These are phyloP conservation scores for Rhabdophis nuchalis DNA, from an alignment of 2,797 vertebrate species.

Conservation along the genomic window DNA sequence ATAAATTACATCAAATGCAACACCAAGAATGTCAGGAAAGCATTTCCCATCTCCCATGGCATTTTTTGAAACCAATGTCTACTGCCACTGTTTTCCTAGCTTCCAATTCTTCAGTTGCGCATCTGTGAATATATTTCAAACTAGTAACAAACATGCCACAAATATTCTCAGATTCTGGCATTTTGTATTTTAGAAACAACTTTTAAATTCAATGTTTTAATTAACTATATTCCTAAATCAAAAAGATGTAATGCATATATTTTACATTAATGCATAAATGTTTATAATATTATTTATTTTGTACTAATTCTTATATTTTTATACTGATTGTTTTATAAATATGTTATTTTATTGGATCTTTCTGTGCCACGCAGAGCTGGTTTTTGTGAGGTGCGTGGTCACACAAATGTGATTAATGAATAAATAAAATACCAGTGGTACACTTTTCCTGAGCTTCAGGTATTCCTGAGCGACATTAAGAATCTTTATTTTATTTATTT, in stretches of 20 bases:
- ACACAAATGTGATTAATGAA: background rate
- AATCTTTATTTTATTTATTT: no score
- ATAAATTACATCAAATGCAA: background rate
- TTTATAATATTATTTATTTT: background rate
- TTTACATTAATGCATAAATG: background rate
- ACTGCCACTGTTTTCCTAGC: background rate
- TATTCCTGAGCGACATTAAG: slow-evolving; percentile 29
- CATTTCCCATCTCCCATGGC: background rate
- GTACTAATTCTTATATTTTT: background rate
- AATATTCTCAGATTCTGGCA: slow-evolving; percentile 10
- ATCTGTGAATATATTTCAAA: background rate
- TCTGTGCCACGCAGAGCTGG: background rate
- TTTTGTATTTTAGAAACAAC: slow-evolving; percentile 10
- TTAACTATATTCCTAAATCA: background rate
- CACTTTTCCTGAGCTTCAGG: slow-evolving; percentile 12
- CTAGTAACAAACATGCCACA: background rate
- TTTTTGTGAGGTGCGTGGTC: background rate
- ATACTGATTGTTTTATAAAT: background rate
- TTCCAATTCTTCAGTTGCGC: background rate
- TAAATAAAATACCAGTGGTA: background rate
- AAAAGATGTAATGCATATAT: background rate
- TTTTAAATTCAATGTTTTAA: slow-evolving; percentile 19
- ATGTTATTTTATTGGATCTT: background rate
- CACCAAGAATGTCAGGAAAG: background rate
- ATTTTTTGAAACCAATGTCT: background rate